These are phyloP conservation scores for Hydriomena furcata DNA, from an alignment of 2,888 invertebrate genomes.

Conservation along the genomic window DNA sequence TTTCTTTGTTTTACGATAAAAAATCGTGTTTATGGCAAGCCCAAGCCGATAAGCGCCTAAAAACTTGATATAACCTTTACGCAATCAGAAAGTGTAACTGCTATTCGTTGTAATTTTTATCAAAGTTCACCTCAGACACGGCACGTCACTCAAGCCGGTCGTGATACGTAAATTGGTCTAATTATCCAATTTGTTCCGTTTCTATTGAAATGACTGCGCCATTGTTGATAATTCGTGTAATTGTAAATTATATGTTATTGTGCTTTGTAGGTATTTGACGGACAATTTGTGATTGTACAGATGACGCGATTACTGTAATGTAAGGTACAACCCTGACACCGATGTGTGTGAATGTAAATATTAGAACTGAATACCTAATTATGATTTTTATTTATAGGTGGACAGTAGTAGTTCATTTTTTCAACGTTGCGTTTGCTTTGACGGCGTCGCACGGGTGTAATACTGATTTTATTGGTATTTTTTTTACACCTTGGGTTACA, in stretches of 20 bases:
- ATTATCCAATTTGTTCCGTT: constrained; percentile 75
- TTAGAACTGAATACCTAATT: background rate
- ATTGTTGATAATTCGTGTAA: constrained; percentile 51
- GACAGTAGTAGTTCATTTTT: too few relatives aligned
- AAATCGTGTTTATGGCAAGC: too few relatives aligned
- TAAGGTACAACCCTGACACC: constrained; percentile 20
- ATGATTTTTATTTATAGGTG: background rate
- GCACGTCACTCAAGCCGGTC: constrained; percentile 48
- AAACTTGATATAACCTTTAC: constrained; percentile 5
- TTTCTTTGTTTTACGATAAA: too few relatives aligned
- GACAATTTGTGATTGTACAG: constrained; percentile 19
- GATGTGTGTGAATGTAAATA: background rate
- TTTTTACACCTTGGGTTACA: too few relatives aligned
- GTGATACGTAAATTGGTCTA: constrained; percentile 70
- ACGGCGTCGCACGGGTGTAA: too few relatives aligned
- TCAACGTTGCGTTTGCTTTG: too few relatives aligned
- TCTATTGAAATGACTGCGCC: constrained; percentile 53
- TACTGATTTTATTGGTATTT: too few relatives aligned
- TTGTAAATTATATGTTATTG: constrained; percentile 33
- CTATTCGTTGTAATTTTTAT: constrained; percentile 22
- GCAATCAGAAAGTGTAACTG: constrained; percentile 19
- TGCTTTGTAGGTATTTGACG: constrained; percentile 25
- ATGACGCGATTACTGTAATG: constrained; percentile 15
- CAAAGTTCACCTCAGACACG: constrained; percentile 24
- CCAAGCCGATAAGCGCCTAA: too few relatives aligned